A percentile compares a stretch with the other conserved stretches of the same genome.
These are phyloP conservation scores for Netelia virgata DNA, from an alignment of 2,888 invertebrate genomes.

Conservation along the genomic window DNA sequence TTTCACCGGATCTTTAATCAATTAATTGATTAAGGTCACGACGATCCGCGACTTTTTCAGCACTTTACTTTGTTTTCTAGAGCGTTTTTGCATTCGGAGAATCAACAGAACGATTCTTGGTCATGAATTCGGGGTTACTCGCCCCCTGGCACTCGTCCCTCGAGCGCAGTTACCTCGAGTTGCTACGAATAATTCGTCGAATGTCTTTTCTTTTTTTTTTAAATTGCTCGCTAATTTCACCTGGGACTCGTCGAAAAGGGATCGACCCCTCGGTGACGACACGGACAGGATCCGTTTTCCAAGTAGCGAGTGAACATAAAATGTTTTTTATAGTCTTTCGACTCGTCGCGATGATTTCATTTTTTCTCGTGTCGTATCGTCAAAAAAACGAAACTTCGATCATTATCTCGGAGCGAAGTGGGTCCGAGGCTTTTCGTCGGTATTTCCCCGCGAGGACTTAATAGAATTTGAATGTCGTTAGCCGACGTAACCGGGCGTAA, in stretches of 20 bases:
- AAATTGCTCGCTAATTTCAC: not conserved
- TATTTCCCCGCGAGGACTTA: constrained; percentile 71
- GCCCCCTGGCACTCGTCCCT: not conserved
- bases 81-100: not conserved
- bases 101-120: not conserved
- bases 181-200: not conserved
- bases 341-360: not conserved
- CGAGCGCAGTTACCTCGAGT: not conserved
- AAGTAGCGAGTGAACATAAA: not conserved
- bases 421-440: constrained; percentile 27
- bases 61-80: not conserved
- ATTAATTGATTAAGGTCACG: constrained; percentile 32
- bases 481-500: constrained; percentile 82
- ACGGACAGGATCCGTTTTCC: not conserved
- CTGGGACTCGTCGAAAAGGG: not conserved
- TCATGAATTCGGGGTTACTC: not conserved
- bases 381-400: constrained; percentile 43
- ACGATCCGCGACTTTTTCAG: constrained; percentile 29
- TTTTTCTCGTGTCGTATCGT: constrained; percentile 5
- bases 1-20: not conserved
- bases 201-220: not conserved
- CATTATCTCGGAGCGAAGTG: constrained; percentile 19
- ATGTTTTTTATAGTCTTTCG: not conserved
- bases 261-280: not conserved
- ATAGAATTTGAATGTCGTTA: constrained; percentile 83